Base-by-base conservation (phyloP, 2,888 invertebrate genomes). In the Scelioninae gen. 1 region DNA sequence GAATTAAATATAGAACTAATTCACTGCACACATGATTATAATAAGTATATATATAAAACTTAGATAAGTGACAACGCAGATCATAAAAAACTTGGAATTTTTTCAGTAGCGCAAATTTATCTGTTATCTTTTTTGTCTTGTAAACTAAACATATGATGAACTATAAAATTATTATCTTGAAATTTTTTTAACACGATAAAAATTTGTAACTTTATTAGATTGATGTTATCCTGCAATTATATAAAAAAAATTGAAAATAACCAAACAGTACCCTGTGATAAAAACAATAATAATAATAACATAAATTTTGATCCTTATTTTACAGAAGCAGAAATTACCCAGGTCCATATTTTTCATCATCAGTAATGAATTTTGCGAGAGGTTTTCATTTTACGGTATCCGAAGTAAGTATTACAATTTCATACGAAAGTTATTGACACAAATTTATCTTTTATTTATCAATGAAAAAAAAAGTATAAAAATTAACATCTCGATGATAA, bases 361-460 rank as follows among this genome's bases (percentile, higher is more conserved):
- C 86, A 95, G 96, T 92, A 99, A 98, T 95, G 99, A 99, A 93
- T 98, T 99, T 93, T 99, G 99, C 93, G 99, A 99, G 93, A 94
- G 99, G 88, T 99, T 99, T 93, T 97, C 96, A 82, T 99, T 95
- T 93, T 99, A 99, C 96, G 99, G 99, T 91, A n/a, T n/a, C n/a
- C n/a, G n/a, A n/a, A n/a, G n/a, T n/a, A n/a, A n/a, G n/a, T n/a
- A n/a, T n/a, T n/a, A n/a, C n/a, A n/a, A n/a, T n/a, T n/a, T n/a
- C n/a, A n/a, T n/a, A n/a, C n/a, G n/a, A n/a, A n/a, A n/a, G n/a
- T n/a, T n/a, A n/a, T n/a, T n/a, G n/a, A n/a, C n/a, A n/a, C n/a
- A n/a, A n/a, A n/a, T n/a, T n/a, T n/a, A n/a, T n/a, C n/a, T n/a
- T n/a, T n/a, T n/a, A n/a, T 23, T 23, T 23, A 2, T 23, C 23